phyloP scores from a whole-genome alignment of 23 tunicate genomes.

The Halocynthia roretzi region DNA sequence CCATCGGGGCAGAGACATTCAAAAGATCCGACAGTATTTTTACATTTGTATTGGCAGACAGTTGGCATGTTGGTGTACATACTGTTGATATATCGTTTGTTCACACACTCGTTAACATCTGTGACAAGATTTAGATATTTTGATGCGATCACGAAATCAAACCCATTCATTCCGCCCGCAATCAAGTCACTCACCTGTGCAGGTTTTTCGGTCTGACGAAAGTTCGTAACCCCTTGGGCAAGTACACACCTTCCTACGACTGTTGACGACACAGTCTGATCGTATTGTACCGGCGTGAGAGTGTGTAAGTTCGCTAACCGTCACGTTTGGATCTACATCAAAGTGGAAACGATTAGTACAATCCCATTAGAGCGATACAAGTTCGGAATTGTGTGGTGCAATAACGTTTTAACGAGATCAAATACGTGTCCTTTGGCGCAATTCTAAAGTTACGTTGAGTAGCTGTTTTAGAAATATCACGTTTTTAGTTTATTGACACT shows the following conservation, averaged over 20 bases:
- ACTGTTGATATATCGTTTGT: neutral
- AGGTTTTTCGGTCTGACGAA: neutral
- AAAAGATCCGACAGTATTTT: neutral
- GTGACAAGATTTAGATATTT: neutral
- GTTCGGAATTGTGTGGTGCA: too few relatives aligned
- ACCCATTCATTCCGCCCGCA: neutral
- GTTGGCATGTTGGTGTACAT: neutral
- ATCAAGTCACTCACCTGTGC: neutral
- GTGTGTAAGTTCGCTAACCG: too few relatives aligned
- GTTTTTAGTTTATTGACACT: too few relatives aligned
- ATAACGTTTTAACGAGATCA: too few relatives aligned
- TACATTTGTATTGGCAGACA: neutral
- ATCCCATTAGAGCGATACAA: too few relatives aligned
- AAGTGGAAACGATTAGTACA: too few relatives aligned
- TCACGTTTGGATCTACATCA: too few relatives aligned
- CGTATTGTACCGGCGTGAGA: neutral
- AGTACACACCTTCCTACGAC: neutral
- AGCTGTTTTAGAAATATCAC: too few relatives aligned
- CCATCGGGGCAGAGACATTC: slow-evolving; percentile 6
- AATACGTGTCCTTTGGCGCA: too few relatives aligned
- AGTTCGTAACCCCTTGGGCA: neutral
- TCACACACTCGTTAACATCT: slow-evolving; percentile 3
- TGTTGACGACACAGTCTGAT: neutral
- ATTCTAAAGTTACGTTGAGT: too few relatives aligned
- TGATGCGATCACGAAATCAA: neutral